These are phyloP conservation scores for Aphelinus atriplicis DNA, from an alignment of 1,140 invertebrate genomes.

Conservation along the genomic window DNA sequence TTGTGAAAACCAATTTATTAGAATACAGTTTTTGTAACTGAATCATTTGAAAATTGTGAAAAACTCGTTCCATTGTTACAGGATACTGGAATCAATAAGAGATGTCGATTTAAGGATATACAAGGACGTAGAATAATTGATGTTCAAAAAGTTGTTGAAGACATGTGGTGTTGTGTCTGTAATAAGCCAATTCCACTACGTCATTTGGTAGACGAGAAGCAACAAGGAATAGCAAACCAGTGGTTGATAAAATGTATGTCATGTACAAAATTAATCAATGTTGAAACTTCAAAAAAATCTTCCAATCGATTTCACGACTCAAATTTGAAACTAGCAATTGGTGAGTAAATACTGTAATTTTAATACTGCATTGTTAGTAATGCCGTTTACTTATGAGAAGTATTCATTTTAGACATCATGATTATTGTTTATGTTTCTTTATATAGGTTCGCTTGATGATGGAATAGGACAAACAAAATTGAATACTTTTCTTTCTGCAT, in stretches of 20 bases:
- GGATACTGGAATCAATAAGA: neutral
- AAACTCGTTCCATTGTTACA: neutral
- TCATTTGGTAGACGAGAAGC: conserved; percentile 16
- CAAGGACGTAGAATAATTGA: conserved; percentile 35
- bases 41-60: too few species aligned
- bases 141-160: conserved; percentile 18
- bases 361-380: too few species aligned
- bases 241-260: conserved; percentile 11
- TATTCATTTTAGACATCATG: too few species aligned
- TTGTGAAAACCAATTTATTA: neutral
- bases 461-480: too few species aligned
- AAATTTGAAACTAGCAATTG: conserved; percentile 32
- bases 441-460: too few species aligned
- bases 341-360: conserved; percentile 14
- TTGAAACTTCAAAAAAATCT: conserved; percentile 20
- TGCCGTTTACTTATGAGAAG: too few species aligned
- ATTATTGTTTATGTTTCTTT: too few species aligned
- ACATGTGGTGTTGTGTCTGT: conserved; percentile 34
- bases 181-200: neutral
- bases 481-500: too few species aligned
- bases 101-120: neutral
- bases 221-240: conserved; percentile 24
- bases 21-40: neutral
- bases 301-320: conserved; percentile 9
- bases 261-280: neutral